Evolutionary conservation across 2,113 vertebrate genomes (phyloP), one percentile per base, ranked within the genome.

Genomic region (Bagarius yarrelli): DNA sequence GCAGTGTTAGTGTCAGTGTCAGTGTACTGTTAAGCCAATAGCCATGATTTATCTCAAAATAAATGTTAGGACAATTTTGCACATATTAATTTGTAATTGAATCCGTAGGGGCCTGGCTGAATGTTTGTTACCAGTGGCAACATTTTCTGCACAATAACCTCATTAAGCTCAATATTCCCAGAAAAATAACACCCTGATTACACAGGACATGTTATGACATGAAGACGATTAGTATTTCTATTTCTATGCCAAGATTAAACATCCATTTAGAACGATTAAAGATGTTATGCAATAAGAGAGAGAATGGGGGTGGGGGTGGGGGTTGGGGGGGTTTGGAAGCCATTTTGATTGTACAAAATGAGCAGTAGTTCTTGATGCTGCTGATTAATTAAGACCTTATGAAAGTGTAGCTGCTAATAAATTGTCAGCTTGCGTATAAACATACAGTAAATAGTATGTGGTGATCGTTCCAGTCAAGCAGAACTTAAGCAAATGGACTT

Each of bases 21-120:
- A 56, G 19, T 56, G 36, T 56, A 27, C 25, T 63, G 63, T n/a
- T 82, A 52, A 40, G 1, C 57, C 66, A 44, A 34, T 21, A 77
- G 67, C 36, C 56, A 52, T 66, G 53, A 74, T 53, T 71, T 34
- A 78, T 82, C 67, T 78, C 32, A 69, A 76, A 27, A 83, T 73
- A 75, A 72, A 72, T 71, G 69, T 52, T 52, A 53, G 50, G 53
- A 53, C 70, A 53, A n/a, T 72, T 72, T 72, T 34, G 19, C 73
- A 75, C 27, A 30, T 47, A 56, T 75, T 59, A 55, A 71, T 56
- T 80, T 71, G 32, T 59, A 30, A 71, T 59, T 80, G 63, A 67
- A 78, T 36, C 47, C n/a, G n/a, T 67, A 50, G 50, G 8, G 36
- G 36, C 36, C 36, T 2, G 12, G 47, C 25, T 77, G 56, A 76